Percentiles rank a stretch among this genome's conserved stretches.
phyloP scores from a whole-genome alignment of 2,888 invertebrate species.

The Pristionchus maxplancki region DNA sequence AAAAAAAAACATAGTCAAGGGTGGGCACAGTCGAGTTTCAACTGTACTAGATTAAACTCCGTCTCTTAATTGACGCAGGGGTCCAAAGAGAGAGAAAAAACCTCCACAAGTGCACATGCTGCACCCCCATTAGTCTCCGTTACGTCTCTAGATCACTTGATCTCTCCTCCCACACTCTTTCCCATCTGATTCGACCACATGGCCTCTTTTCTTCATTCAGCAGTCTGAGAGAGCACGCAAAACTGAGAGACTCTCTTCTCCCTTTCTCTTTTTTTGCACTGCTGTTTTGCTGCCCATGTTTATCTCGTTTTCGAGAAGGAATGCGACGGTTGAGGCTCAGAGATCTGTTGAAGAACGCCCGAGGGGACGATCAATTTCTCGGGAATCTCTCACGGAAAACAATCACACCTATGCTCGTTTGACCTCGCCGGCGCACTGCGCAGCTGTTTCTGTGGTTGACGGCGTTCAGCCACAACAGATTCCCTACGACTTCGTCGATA shows the following conservation, averaged over 20 bases:
- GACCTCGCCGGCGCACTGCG: neutral
- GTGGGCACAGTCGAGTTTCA: too few species aligned
- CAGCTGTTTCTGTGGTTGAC: neutral
- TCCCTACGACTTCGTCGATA: too few species aligned
- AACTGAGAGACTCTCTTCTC: neutral
- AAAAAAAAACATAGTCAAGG: too few species aligned
- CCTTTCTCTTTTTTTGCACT: conserved; percentile 28
- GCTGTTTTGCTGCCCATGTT: conserved; percentile 18
- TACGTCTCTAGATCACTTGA: neutral
- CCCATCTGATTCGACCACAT: neutral
- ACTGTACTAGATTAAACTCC: too few species aligned
- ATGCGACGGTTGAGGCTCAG: neutral
- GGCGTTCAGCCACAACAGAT: neutral
- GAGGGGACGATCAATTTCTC: neutral
- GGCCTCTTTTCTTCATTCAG: neutral
- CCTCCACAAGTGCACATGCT: neutral
- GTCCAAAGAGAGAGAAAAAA: neutral
- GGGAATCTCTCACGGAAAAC: neutral
- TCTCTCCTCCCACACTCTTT: neutral
- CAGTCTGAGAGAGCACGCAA: neutral
- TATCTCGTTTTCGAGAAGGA: conserved; percentile 11
- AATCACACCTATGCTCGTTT: neutral
- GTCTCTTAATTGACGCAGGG: too few species aligned
- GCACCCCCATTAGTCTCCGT: neutral
- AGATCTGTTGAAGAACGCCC: neutral